phyloP scores from a whole-genome alignment of 2,113 vertebrate species.

The Garra rufa region DNA sequence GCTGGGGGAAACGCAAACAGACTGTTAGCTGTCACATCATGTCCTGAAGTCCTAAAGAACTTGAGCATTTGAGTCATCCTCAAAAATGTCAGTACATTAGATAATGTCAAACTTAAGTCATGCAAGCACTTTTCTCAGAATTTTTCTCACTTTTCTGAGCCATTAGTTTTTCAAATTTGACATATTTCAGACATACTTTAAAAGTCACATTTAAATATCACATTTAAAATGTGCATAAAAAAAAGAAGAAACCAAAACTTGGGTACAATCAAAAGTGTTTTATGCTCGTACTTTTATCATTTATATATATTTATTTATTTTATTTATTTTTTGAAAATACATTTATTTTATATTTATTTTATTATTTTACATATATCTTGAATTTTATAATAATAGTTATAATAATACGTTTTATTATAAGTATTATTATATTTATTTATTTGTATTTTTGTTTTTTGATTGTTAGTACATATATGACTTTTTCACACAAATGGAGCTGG shows the following conservation, averaged over 20 bases:
- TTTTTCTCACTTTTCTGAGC: background rate
- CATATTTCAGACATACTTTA: background rate
- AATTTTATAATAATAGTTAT: no score
- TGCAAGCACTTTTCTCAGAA: background rate
- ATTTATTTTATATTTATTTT: no score
- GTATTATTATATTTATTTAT: no score
- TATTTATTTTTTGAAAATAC: no score
- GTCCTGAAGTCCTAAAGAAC: background rate
- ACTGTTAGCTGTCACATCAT: background rate
- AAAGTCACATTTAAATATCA: background rate
- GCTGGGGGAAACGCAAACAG: slow-evolving; percentile 61
- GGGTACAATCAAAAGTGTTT: background rate
- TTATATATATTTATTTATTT: no score
- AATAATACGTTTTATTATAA: no score
- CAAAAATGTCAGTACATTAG: background rate
- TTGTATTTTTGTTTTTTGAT: no score
- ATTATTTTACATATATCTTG: no score
- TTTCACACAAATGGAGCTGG: no score
- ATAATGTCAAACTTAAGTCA: background rate
- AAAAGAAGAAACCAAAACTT: background rate
- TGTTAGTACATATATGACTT: no score
- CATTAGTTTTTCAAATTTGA: background rate
- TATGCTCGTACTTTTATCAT: no score
- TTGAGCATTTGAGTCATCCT: background rate
- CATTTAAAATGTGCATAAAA: background rate